A percentile compares a stretch with the other conserved stretches of the same genome.
Conservation (phyloP, 1,140 invertebrate genomes). For the Phortica variegata region DNA sequence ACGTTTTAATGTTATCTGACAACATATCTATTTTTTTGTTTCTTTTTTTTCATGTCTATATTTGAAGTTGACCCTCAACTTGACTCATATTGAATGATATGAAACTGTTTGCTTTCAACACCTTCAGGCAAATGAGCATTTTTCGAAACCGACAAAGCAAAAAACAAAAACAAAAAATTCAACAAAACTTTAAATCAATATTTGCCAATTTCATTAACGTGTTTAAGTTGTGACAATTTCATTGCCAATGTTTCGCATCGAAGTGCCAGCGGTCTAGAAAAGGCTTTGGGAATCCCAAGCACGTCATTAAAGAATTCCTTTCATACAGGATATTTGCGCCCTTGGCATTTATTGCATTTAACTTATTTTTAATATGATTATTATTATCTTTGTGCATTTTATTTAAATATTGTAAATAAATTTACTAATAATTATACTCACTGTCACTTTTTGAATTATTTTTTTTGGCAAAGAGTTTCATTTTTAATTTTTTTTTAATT, state of each 20-base stretch:
- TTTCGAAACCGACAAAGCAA: background rate
- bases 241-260: background rate
- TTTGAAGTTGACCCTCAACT: slow-evolving; percentile 13
- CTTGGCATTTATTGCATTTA: background rate
- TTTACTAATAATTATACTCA: too few species aligned
- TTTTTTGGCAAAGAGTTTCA: too few species aligned
- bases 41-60: slow-evolving; percentile 1
- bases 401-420: too few species aligned
- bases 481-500: too few species aligned
- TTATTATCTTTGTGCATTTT: background rate
- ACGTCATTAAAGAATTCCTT: background rate
- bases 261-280: background rate
- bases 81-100: slow-evolving; percentile 15
- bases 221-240: background rate
- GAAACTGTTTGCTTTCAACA: background rate
- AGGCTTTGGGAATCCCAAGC: background rate
- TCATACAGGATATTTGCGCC: background rate
- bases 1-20: too few species aligned
- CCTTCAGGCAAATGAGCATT: background rate
- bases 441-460: too few species aligned
- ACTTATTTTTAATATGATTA: background rate
- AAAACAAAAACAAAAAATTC: background rate
- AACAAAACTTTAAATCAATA: background rate
- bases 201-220: background rate
- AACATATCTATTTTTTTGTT: slow-evolving; percentile 4